A percentile compares a stretch with the other conserved stretches of the same genome.
Conservation (phyloP, 2,888 invertebrate species). For the Tanytarsus gracilentus region DNA sequence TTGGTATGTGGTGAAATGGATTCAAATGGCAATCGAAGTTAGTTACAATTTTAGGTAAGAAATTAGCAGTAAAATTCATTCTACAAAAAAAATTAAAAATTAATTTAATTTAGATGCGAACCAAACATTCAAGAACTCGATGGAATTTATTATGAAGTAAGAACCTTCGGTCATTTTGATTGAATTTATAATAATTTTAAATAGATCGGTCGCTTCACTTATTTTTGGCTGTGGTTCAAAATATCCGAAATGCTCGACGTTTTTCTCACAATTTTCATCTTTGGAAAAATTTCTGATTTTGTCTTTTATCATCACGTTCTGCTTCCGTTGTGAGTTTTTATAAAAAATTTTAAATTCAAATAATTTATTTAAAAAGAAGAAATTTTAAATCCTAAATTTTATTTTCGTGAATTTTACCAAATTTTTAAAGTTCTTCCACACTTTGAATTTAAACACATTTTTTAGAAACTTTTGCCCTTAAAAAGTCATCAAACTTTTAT, state of each 20-base stretch:
- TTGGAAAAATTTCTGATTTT: neutral
- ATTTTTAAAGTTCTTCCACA: no score
- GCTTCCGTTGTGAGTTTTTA: neutral
- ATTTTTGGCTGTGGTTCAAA: neutral
- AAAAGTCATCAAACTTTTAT: no score
- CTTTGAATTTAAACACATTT: no score
- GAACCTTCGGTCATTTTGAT: neutral
- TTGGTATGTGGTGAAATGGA: no score
- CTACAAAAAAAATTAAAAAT: no score
- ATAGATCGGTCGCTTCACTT: neutral
- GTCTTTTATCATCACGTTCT: neutral
- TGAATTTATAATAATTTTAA: neutral
- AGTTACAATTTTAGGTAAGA: no score
- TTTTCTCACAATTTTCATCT: neutral
- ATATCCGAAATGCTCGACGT: neutral
- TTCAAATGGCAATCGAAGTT: no score
- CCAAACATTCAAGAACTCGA: neutral
- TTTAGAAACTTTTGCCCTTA: no score
- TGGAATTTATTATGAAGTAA: neutral
- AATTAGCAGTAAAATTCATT: no score
- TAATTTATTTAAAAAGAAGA: neutral
- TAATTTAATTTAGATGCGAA: neutral
- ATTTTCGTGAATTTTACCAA: no score
- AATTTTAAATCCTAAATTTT: no score
- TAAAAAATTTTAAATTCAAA: neutral